Conservation (phyloP, 2,888 invertebrate genomes). For the Lucinisca nassula region DNA sequence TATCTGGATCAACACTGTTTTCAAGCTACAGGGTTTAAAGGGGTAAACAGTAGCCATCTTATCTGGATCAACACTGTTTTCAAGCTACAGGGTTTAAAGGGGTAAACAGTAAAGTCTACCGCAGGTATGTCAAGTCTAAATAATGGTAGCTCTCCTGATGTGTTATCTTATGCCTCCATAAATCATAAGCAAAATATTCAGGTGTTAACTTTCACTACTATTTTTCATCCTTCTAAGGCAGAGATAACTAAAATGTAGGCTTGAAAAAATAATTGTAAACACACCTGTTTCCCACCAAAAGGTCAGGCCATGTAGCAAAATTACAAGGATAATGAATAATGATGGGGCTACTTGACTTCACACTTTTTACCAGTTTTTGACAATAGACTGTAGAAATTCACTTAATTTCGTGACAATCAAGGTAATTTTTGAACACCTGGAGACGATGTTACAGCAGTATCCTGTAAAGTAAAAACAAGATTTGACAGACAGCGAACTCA, state of each 20-base stretch:
- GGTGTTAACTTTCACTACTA: neutral
- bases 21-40: no score
- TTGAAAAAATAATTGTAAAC: neutral
- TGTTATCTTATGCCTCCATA: neutral
- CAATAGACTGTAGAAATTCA: conserved; percentile 9
- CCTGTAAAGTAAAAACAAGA: no score
- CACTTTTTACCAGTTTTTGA: conserved; percentile 4
- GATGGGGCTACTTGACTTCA: neutral
- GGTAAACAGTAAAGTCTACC: no score
- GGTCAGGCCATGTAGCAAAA: neutral
- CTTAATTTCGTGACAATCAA: neutral
- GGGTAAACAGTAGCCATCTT: no score
- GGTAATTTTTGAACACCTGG: conserved; percentile 15
- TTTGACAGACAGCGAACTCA: no score
- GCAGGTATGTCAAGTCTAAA: no score
- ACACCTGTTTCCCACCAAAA: conserved; percentile 9
- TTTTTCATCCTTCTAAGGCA: neutral
- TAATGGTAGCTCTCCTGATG: neutral
- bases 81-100: no score
- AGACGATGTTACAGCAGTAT: neutral
- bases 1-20: no score
- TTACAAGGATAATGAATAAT: conserved; percentile 2
- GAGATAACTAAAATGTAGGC: neutral
- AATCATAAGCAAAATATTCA: neutral
- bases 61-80: no score